Conservation (phyloP, 2,888 invertebrate genomes). For the Tachina fera region DNA sequence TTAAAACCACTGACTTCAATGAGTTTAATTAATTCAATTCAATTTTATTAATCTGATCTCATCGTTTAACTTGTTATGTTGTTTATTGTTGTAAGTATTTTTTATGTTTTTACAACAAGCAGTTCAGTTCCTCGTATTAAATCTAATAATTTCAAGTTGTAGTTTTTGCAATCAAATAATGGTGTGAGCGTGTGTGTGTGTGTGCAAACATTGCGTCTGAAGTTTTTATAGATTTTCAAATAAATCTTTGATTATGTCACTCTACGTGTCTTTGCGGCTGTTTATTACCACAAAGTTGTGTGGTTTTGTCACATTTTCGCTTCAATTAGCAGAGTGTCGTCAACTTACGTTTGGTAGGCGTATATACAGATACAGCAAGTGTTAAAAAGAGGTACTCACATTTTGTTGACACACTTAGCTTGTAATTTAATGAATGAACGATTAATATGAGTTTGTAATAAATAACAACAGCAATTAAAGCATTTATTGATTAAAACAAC, state of each 20-base stretch:
- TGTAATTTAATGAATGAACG: conserved; percentile 32
- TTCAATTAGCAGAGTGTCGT: conserved; percentile 47
- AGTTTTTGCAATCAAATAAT: conserved; percentile 1
- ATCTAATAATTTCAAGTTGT: neutral
- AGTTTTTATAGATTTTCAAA: conserved; percentile 43
- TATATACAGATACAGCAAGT: neutral
- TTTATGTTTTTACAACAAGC: neutral
- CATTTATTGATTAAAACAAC: neutral
- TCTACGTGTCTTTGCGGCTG: conserved; percentile 37
- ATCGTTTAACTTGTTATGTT: conserved; percentile 19
- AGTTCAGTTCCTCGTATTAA: neutral
- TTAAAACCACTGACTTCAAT: neutral
- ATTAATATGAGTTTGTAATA: conserved; percentile 11
- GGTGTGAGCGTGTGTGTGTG: neutral
- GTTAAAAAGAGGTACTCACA: conserved; percentile 24
- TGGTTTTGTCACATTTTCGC: conserved; percentile 48
- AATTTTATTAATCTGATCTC: conserved; percentile 27
- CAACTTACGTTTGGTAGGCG: neutral
- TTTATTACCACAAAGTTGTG: conserved; percentile 46
- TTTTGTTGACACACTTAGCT: conserved; percentile 48
- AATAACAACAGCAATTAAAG: neutral
- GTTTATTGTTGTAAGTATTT: neutral
- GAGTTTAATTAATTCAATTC: conserved; percentile 1
- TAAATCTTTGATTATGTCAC: conserved; percentile 54
- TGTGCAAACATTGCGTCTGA: conserved; percentile 6